A percentile compares a stretch with the other conserved stretches of the same genome.
Evolutionary conservation across 2,888 invertebrate genomes (phyloP).

Genomic region (Eulithis testata): DNA sequence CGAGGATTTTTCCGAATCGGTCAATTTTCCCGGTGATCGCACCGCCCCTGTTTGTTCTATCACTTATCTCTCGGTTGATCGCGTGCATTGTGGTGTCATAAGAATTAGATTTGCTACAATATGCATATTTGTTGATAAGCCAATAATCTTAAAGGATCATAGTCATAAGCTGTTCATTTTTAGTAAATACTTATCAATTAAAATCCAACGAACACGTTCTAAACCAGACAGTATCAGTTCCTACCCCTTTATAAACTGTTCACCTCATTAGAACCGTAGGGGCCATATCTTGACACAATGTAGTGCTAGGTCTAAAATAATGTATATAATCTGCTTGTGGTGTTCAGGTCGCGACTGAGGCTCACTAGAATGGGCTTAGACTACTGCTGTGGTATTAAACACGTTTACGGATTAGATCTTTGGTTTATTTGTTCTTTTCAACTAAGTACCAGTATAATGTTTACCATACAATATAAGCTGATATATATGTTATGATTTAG

Average conservation of each 20-base stretch:
- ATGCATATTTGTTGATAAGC: too few species aligned
- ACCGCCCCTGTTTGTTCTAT: constrained; percentile 79
- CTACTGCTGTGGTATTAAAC: constrained; percentile 42
- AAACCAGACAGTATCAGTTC: too few species aligned
- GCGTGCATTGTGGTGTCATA: constrained; percentile 56
- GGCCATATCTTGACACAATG: constrained; percentile 53
- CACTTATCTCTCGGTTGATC: constrained; percentile 77
- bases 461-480: too few species aligned
- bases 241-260: constrained; percentile 27
- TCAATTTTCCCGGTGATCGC: constrained; percentile 82
- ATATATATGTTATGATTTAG: too few species aligned
- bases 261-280: constrained; percentile 39
- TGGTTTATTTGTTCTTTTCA: constrained; percentile 21
- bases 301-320: constrained; percentile 29
- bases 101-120: too few species aligned
- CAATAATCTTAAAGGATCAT: too few species aligned
- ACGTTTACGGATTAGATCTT: constrained; percentile 41
- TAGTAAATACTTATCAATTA: too few species aligned
- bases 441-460: not conserved
- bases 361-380: constrained; percentile 37
- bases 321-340: constrained; percentile 63
- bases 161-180: too few species aligned
- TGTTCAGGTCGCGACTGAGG: constrained; percentile 48
- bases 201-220: too few species aligned
- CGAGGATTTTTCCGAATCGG: constrained; percentile 79